These are phyloP conservation scores for Hartigia nigra DNA, from an alignment of 2,888 invertebrate genomes.

Conservation along the genomic window DNA sequence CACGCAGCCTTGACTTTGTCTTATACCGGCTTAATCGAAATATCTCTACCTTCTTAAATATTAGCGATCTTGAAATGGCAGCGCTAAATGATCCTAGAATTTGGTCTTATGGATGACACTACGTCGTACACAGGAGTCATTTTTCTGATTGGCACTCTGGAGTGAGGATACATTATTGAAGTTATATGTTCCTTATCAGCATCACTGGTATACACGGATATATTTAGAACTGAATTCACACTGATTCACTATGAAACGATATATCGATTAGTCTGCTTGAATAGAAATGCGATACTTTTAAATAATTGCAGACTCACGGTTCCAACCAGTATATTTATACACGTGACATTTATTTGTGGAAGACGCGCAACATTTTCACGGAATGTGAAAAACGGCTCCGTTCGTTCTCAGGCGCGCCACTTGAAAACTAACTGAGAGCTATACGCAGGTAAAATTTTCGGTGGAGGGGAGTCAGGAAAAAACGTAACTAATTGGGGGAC, in stretches of 20 bases:
- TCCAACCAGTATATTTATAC: not conserved
- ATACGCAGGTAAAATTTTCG: slow-evolving; percentile 45
- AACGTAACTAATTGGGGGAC: slow-evolving; percentile 58
- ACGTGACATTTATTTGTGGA: not conserved
- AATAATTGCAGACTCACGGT: not conserved
- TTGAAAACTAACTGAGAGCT: slow-evolving; percentile 40
- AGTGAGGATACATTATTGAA: not conserved
- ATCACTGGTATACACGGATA: not conserved
- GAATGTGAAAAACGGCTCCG: slow-evolving; percentile 16
- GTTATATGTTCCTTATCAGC: not conserved
- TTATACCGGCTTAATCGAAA: not conserved
- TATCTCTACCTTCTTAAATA: not conserved
- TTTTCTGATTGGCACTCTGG: not conserved
- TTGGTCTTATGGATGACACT: not conserved
- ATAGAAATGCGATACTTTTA: not conserved
- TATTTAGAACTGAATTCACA: not conserved
- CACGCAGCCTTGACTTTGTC: not conserved
- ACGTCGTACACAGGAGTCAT: not conserved
- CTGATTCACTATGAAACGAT: not conserved
- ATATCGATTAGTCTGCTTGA: not conserved
- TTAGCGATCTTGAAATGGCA: not conserved
- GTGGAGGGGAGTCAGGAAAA: slow-evolving; percentile 34
- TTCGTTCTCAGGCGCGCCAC: slow-evolving; percentile 24
- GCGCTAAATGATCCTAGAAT: not conserved
- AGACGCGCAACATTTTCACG: not conserved